Percentiles rank a stretch among this genome's conserved stretches.
phyloP scores from a whole-genome alignment of 2,113 vertebrate genomes.

The Aspiorhynchus laticeps region DNA sequence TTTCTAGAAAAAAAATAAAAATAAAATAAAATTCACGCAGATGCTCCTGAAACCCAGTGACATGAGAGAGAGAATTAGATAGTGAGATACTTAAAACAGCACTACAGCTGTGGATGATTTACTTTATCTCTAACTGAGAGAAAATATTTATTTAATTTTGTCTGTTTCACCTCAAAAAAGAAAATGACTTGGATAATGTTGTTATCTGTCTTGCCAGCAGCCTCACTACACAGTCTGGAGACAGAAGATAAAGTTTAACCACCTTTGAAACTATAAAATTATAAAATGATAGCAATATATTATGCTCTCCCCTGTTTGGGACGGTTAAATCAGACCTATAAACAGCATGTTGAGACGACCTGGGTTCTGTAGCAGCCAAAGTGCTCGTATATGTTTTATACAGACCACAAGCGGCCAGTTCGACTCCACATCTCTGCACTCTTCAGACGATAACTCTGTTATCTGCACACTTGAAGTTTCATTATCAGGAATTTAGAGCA shows the following conservation, averaged over 20 bases:
- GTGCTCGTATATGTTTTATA: too few relatives aligned
- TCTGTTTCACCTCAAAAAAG: conserved; percentile 5
- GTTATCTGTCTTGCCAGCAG: conserved; percentile 6
- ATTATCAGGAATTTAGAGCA: too few relatives aligned
- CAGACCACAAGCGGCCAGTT: too few relatives aligned
- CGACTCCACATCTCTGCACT: too few relatives aligned
- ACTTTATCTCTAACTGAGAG: background rate
- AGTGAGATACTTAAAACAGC: background rate
- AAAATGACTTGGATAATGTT: conserved; percentile 8
- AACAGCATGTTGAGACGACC: conserved; percentile 42
- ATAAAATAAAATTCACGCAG: background rate
- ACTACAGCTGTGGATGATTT: background rate
- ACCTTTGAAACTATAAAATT: conserved; percentile 13
- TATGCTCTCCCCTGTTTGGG: conserved; percentile 2
- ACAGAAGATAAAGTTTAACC: conserved; percentile 27
- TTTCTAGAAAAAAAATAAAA: background rate
- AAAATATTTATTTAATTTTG: conserved; percentile 32
- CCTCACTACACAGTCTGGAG: background rate
- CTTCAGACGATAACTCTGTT: too few relatives aligned
- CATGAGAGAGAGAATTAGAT: background rate
- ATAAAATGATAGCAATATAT: conserved; percentile 29
- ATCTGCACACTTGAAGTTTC: too few relatives aligned
- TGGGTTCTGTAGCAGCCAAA: too few relatives aligned
- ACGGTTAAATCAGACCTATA: conserved; percentile 18
- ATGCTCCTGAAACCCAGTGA: background rate